Evolutionary conservation across 2,888 invertebrate species (phyloP), one percentile per base, ranked within the genome.

Genomic region (Paralinhomoeus sp.): DNA sequence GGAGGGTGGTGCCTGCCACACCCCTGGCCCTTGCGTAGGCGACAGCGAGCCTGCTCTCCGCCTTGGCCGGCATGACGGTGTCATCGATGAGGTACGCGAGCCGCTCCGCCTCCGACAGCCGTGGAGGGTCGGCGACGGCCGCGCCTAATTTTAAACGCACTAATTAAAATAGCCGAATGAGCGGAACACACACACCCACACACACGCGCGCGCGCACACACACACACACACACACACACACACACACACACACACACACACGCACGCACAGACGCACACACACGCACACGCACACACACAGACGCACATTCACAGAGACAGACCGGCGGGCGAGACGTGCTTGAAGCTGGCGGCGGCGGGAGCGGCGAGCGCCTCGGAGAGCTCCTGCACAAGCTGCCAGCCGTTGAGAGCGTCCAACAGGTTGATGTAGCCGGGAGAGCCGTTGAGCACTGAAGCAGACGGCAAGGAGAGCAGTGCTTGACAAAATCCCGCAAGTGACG

Each of bases 401-500:
- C 81, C 91, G 63, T 97, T 97, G 1, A 97, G 69, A 0, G 89
- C 91, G 65, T 97, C 93, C 57, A 87, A 85, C 3, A 97, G 72
- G 66, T 97, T 97, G 54, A 97, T 91, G 64, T 80, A 97, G 1
- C 93, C 93, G 0, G 93, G 93, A 0, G 87, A 77, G 12, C 89
- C 89, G 64, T 91, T 91, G 24, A 89, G 62, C 2, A 89, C 84
- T 50, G 71, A 33, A 59, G 56, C 33, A 22, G 35, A 24, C 27
- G 22, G 22, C 35, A n/a, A n/a, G n/a, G n/a, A n/a, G n/a, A n/a
- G n/a, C n/a, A n/a, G n/a, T n/a, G n/a, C n/a, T n/a, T n/a, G n/a
- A n/a, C n/a, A n/a, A n/a, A n/a, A n/a, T n/a, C n/a, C n/a, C n/a
- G n/a, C n/a, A n/a, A n/a, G n/a, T n/a, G n/a, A n/a, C n/a, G n/a